Evolutionary conservation across 2,113 vertebrate genomes (phyloP).

Genomic region (Arenaria interpres): DNA sequence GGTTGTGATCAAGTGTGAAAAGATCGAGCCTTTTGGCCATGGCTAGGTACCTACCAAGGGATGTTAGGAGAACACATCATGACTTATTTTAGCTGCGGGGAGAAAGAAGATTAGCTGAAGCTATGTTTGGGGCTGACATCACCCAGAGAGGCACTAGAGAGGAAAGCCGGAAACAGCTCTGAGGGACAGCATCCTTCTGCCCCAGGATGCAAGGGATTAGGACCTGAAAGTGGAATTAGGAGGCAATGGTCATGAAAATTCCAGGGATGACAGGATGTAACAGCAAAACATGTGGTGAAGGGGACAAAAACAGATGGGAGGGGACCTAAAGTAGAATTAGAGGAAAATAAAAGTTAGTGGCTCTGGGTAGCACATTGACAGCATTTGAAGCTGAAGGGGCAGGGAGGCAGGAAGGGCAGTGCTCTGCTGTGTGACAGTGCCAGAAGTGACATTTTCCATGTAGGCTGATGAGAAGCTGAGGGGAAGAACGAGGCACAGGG

Average conservation of each 20-base stretch:
- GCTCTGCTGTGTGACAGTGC: not conserved
- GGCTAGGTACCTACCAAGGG: not conserved
- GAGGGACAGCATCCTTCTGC: not conserved
- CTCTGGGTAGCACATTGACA: not conserved
- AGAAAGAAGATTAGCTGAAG: not conserved
- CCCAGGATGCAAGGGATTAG: not conserved
- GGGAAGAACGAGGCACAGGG: not conserved
- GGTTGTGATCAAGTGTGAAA: not conserved
- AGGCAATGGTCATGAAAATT: not conserved
- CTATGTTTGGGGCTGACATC: not conserved
- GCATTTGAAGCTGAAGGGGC: not conserved
- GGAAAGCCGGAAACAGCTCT: not conserved
- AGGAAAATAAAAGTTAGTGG: not conserved
- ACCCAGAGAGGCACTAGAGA: accelerated
- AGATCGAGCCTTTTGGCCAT: not conserved
- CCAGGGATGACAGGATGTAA: not conserved
- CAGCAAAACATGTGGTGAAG: not conserved
- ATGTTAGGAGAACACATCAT: not conserved
- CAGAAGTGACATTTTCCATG: not conserved
- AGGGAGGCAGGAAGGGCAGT: not conserved
- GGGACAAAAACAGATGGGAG: not conserved
- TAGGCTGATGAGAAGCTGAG: not conserved
- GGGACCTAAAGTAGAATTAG: not conserved
- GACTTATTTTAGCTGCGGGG: not conserved
- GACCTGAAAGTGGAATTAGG: not conserved